Conservation (phyloP, 2,797 vertebrate genomes). For the Pseudopleuronectes americanus region DNA sequence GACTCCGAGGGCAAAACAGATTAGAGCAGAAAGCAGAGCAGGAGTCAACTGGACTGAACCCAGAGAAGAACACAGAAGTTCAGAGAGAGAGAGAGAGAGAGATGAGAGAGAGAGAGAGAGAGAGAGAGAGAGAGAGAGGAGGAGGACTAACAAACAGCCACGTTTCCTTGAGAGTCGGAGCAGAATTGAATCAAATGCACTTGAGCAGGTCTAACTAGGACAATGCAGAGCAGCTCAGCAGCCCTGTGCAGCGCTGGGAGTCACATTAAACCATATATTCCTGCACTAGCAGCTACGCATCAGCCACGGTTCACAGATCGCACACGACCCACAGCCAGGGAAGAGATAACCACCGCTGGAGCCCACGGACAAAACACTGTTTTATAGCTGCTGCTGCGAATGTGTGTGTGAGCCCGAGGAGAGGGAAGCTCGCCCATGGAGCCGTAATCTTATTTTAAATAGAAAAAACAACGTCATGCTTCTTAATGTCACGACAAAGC, state of each 20-base stretch:
- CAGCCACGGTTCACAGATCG: slow-evolving; percentile 56
- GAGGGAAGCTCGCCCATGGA: slow-evolving; percentile 16
- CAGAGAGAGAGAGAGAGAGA: too few relatives aligned
- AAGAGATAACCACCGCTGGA: slow-evolving; percentile 46
- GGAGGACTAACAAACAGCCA: too few relatives aligned
- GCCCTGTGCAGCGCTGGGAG: slow-evolving; percentile 17
- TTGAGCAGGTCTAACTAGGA: slow-evolving; percentile 26
- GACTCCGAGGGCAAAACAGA: slow-evolving; percentile 53
- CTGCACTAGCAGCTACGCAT: slow-evolving; percentile 41
- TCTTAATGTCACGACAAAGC: slow-evolving; percentile 21
- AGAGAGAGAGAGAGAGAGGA: too few relatives aligned
- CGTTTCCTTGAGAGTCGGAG: slow-evolving; percentile 8
- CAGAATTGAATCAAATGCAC: slow-evolving; percentile 20
- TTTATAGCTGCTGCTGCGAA: slow-evolving; percentile 1
- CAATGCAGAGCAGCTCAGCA: slow-evolving; percentile 31
- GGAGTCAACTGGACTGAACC: not conserved
- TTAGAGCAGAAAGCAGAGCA: slow-evolving; percentile 49
- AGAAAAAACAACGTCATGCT: slow-evolving; percentile 18
- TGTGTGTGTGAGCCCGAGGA: slow-evolving; percentile 20
- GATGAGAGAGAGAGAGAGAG: too few relatives aligned
- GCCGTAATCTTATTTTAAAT: slow-evolving; percentile 26
- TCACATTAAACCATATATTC: slow-evolving; percentile 46
- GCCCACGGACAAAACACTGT: slow-evolving; percentile 30
- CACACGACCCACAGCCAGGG: slow-evolving; percentile 37
- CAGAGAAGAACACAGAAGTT: slow-evolving; percentile 1